Conservation (phyloP, 2,888 invertebrate species). For the Cerastis leucographa region DNA sequence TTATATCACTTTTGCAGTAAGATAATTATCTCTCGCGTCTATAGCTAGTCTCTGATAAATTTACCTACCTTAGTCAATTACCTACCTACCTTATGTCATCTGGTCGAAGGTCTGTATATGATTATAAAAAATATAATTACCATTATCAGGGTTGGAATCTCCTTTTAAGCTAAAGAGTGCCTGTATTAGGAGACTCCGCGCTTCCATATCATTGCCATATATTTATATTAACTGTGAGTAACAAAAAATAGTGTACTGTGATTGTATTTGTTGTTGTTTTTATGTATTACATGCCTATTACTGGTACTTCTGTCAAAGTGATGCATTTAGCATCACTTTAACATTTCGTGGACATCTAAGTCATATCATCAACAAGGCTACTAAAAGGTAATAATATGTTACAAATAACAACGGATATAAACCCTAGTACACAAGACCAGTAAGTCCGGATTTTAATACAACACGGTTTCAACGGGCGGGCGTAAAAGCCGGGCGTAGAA, state of each 20-base stretch:
- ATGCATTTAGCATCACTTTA: background rate
- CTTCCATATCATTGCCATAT: too few species aligned
- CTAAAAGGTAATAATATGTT: background rate
- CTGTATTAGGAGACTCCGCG: too few species aligned
- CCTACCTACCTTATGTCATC: background rate
- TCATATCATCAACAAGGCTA: background rate
- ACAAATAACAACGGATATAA: constrained; percentile 36
- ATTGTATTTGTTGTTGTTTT: too few species aligned
- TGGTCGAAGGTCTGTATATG: background rate
- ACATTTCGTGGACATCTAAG: background rate
- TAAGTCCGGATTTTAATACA: constrained; percentile 51
- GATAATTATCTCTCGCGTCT: background rate
- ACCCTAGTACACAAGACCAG: constrained; percentile 30
- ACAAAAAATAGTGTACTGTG: too few species aligned
- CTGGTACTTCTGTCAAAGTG: background rate
- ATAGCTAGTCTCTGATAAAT: background rate
- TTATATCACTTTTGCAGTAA: background rate
- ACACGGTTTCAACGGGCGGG: constrained; percentile 37
- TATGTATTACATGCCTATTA: background rate
- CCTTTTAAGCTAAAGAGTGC: too few species aligned
- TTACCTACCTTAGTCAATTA: background rate
- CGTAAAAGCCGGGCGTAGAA: constrained; percentile 60
- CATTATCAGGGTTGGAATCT: too few species aligned
- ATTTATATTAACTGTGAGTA: too few species aligned
- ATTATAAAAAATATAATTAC: too few species aligned